Evolutionary conservation across 2,797 vertebrate species (phyloP).

Genomic region (Syngnathus rostellatus): DNA sequence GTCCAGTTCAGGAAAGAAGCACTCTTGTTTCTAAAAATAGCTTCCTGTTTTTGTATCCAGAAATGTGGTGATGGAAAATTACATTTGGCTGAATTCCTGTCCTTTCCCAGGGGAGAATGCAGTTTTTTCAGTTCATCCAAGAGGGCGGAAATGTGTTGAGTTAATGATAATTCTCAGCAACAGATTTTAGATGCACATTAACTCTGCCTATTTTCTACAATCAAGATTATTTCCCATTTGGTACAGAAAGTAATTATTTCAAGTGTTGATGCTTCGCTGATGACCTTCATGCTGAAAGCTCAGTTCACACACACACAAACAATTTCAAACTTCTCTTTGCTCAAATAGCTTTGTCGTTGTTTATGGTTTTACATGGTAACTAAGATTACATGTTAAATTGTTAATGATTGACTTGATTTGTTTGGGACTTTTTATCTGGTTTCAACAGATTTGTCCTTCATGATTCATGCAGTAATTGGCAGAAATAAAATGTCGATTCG

Average conservation of each 20-base stretch:
- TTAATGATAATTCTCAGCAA: background rate
- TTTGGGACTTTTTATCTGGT: conserved; percentile 38
- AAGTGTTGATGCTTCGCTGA: background rate
- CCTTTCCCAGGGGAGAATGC: conserved; percentile 8
- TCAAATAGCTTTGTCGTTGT: conserved; percentile 6
- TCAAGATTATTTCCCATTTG: background rate
- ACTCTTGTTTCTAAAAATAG: conserved; percentile 39
- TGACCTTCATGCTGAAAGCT: conserved; percentile 2
- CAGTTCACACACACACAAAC: background rate
- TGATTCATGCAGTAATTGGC: conserved; percentile 49
- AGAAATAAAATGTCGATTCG: conserved; percentile 52
- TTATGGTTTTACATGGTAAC: conserved; percentile 37
- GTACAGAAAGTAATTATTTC: background rate
- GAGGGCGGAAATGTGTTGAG: background rate
- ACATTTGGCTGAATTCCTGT: conserved; percentile 27
- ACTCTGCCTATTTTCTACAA: background rate
- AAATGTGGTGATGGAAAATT: conserved; percentile 33
- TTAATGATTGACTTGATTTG: conserved; percentile 46
- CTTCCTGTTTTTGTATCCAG: conserved; percentile 6
- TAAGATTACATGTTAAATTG: conserved; percentile 50
- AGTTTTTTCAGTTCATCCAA: background rate
- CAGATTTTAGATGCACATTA: background rate
- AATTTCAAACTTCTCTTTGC: background rate
- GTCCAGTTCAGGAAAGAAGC: conserved; percentile 36
- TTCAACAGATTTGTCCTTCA: conserved; percentile 49